Percentiles rank a stretch among this genome's conserved stretches.
Evolutionary conservation across 1,140 invertebrate species (phyloP).

Genomic region (Ptiloglossa arizonensis): DNA sequence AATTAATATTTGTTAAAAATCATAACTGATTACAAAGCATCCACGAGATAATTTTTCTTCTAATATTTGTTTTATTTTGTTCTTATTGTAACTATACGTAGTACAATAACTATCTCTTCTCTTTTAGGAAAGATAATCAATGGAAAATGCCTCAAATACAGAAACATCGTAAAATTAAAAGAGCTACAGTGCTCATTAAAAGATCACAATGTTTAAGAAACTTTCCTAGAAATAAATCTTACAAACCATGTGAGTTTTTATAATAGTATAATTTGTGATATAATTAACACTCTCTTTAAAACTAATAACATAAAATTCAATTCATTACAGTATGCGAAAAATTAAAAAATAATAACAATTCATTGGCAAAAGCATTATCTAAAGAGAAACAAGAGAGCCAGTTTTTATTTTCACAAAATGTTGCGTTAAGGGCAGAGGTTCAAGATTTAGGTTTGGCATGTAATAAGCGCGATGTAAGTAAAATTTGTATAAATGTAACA

Average conservation of each 20-base stretch:
- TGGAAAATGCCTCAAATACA: constrained; percentile 67
- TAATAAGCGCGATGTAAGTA: constrained; percentile 70
- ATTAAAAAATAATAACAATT: constrained; percentile 72
- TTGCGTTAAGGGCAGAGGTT: constrained; percentile 64
- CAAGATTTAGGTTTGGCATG: constrained; percentile 66
- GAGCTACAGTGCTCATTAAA: constrained; percentile 63
- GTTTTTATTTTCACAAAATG: constrained; percentile 68
- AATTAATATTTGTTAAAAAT: background rate
- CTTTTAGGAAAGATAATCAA: constrained; percentile 29
- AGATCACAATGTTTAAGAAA: constrained; percentile 56
- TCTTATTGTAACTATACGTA: too few relatives aligned
- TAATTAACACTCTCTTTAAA: background rate
- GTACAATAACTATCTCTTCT: too few relatives aligned
- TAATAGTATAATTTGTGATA: background rate
- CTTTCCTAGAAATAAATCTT: constrained; percentile 54
- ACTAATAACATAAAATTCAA: constrained; percentile 10
- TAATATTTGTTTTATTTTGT: background rate
- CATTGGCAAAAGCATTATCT: constrained; percentile 71
- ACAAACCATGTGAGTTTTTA: constrained; percentile 57
- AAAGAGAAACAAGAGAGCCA: constrained; percentile 72
- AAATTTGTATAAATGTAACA: background rate
- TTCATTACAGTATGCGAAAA: constrained; percentile 70
- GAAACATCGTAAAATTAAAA: constrained; percentile 65
- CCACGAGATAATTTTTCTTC: too few relatives aligned
- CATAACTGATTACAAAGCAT: background rate